A percentile compares a stretch with the other conserved stretches of the same genome.
These are phyloP conservation scores for Nudaria mundana DNA, from an alignment of 2,888 invertebrate genomes.

Conservation along the genomic window DNA sequence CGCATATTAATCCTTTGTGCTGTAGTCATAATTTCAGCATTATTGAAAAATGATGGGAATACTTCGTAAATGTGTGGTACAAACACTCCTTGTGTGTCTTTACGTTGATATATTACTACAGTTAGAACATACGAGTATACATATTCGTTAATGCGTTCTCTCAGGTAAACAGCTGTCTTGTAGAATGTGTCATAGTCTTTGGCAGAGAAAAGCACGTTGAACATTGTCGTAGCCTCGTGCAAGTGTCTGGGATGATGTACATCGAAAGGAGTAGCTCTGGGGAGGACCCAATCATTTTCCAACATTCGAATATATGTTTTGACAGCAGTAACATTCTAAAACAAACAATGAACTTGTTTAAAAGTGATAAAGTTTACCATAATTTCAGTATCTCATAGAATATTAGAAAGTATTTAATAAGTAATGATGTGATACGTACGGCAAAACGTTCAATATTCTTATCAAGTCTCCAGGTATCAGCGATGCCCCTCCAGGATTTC, in stretches of 20 bases:
- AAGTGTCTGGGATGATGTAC: constrained; percentile 78
- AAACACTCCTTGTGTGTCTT: constrained; percentile 83
- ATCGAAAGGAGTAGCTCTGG: constrained; percentile 82
- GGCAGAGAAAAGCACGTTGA: constrained; percentile 85
- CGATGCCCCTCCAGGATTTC: constrained; percentile 68
- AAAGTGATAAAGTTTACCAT: neutral
- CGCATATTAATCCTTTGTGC: constrained; percentile 82
- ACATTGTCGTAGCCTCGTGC: constrained; percentile 83
- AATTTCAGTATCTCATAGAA: neutral
- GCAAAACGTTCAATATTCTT: constrained; percentile 72
- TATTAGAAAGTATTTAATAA: neutral
- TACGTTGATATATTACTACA: constrained; percentile 82
- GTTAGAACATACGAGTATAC: constrained; percentile 85
- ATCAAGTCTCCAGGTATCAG: constrained; percentile 75
- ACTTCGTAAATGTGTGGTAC: constrained; percentile 88
- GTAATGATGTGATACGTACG: constrained; percentile 48
- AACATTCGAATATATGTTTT: constrained; percentile 79
- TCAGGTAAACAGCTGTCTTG: constrained; percentile 85
- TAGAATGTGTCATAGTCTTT: constrained; percentile 87
- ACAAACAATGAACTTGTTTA: constrained; percentile 5
- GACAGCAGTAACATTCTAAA: constrained; percentile 78
- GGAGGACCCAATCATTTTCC: constrained; percentile 75
- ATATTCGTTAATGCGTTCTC: constrained; percentile 85
- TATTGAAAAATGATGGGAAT: constrained; percentile 86
- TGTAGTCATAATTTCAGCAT: constrained; percentile 84